These are phyloP conservation scores for Vidua macroura DNA, from an alignment of 2,113 vertebrate species.

Conservation along the genomic window DNA sequence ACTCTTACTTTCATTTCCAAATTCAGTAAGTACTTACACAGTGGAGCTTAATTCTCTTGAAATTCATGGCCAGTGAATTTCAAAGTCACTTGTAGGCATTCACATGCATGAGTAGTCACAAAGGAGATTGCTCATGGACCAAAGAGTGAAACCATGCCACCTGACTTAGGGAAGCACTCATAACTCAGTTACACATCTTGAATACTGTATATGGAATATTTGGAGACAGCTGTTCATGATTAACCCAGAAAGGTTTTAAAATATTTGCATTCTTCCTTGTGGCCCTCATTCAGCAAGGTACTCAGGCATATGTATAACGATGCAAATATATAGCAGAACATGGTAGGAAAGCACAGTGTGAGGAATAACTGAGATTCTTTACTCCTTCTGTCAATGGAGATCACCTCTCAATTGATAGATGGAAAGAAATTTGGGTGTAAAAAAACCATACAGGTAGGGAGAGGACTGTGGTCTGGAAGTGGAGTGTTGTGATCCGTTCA, in stretches of 20 bases:
- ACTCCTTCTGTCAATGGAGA: neutral
- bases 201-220: neutral
- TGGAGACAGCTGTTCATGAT: conserved; percentile 34
- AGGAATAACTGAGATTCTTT: neutral
- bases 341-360: neutral
- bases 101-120: neutral
- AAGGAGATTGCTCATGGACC: neutral
- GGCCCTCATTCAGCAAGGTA: conserved; percentile 43
- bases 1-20: neutral
- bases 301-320: neutral
- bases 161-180: neutral
- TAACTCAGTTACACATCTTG: conserved; percentile 22
- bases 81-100: neutral
- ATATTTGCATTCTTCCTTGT: conserved; percentile 45
- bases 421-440: neutral
- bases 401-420: neutral
- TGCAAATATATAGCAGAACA: conserved; percentile 11
- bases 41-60: neutral
- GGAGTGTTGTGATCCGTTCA: neutral
- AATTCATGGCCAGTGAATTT: conserved; percentile 10
- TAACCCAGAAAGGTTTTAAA: conserved; percentile 39
- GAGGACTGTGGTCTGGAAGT: neutral
- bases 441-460: neutral
- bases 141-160: neutral
- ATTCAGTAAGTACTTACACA: neutral